Evolutionary conservation across 2,888 invertebrate species (phyloP).

Genomic region (Sarcophaga carnaria): DNA sequence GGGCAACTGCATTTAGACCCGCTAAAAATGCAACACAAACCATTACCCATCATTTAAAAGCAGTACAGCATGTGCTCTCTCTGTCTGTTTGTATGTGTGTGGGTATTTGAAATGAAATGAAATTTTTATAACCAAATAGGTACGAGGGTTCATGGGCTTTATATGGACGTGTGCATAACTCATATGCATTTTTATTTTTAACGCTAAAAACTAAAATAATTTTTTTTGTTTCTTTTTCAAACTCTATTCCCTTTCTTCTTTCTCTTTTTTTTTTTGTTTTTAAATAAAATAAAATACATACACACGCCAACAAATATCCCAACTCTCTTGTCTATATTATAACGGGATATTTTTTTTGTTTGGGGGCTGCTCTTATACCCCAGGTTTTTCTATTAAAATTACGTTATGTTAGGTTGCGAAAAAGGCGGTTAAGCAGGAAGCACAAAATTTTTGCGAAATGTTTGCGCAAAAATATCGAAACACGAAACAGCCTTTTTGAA

Average conservation of each 20-base stretch:
- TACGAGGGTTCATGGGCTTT: not conserved
- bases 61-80: too few species aligned
- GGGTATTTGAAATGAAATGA: not conserved
- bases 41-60: too few species aligned
- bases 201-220: not conserved
- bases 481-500: conserved; percentile 37
- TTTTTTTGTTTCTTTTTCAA: not conserved
- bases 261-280: conserved; percentile 7
- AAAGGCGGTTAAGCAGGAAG: too few species aligned
- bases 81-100: not conserved
- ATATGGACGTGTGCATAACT: not conserved
- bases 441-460: conserved; percentile 23
- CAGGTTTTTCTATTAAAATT: too few species aligned
- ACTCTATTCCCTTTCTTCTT: not conserved
- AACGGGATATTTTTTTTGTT: conserved; percentile 11
- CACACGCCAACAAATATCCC: conserved; percentile 18
- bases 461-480: conserved; percentile 32
- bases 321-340: not conserved
- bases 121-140: too few species aligned
- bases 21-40: too few species aligned
- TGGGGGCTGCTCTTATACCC: conserved; percentile 5
- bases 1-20: not conserved
- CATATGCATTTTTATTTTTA: not conserved
- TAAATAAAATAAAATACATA: conserved; percentile 46
- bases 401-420: too few species aligned